These are phyloP conservation scores for Diplodus sargus DNA, from an alignment of 2,797 vertebrate species.

Conservation along the genomic window DNA sequence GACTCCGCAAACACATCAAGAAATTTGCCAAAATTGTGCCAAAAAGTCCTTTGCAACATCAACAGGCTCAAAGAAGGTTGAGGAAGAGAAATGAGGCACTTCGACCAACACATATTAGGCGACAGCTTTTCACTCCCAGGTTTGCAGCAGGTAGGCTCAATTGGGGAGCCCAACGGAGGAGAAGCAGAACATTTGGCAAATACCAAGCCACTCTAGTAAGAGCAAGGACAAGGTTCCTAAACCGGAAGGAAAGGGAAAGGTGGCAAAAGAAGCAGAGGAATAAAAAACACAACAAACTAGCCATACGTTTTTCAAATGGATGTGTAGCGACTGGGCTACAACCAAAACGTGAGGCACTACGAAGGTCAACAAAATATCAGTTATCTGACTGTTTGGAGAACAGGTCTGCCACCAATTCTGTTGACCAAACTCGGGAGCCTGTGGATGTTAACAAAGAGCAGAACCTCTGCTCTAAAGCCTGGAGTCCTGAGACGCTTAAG, in stretches of 20 bases:
- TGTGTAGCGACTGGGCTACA: conserved; percentile 39
- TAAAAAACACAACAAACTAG: conserved; percentile 26
- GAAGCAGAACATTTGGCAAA: conserved; percentile 51
- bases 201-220: conserved; percentile 73
- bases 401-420: conserved; percentile 44
- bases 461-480: conserved; percentile 82
- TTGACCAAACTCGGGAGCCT: conserved; percentile 75
- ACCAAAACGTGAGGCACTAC: conserved; percentile 50
- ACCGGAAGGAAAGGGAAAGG: conserved; percentile 62
- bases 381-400: conserved; percentile 56
- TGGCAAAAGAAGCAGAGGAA: conserved; percentile 54
- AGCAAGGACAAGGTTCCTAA: conserved; percentile 79
- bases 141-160: conserved; percentile 14
- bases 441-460: conserved; percentile 74
- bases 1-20: conserved; percentile 93
- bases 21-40: conserved; percentile 95
- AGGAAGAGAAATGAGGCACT: conserved; percentile 76
- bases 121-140: conserved; percentile 62
- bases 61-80: conserved; percentile 84
- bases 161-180: conserved; percentile 37
- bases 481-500: conserved; percentile 91
- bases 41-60: conserved; percentile 90
- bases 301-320: conserved; percentile 25
- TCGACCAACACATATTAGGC: conserved; percentile 68
- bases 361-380: conserved; percentile 39